Percentiles rank a stretch among this genome's conserved stretches.
phyloP scores from a whole-genome alignment of 2,888 invertebrate genomes.

The Leucozona laternaria region DNA sequence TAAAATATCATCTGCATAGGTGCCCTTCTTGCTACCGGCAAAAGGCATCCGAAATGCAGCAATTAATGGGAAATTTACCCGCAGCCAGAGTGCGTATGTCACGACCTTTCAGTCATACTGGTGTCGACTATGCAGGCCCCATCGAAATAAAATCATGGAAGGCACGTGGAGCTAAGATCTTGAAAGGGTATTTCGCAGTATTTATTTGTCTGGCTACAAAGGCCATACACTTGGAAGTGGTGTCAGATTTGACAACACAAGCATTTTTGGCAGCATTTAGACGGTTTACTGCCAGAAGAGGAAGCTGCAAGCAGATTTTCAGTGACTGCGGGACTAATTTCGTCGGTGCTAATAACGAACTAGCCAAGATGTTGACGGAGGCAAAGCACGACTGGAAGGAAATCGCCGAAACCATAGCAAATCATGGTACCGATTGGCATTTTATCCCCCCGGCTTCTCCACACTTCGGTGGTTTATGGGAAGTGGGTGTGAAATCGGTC shows the following conservation, averaged over 20 bases:
- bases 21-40: conserved; percentile 24
- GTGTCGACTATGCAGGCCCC: conserved; percentile 76
- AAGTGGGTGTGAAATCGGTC: conserved; percentile 3
- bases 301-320: conserved; percentile 7
- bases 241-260: conserved; percentile 74
- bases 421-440: conserved; percentile 20
- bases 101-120: conserved; percentile 67
- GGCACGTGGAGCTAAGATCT: conserved; percentile 49
- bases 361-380: conserved; percentile 7
- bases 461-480: conserved; percentile 37
- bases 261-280: conserved; percentile 72
- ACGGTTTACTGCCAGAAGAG: conserved; percentile 17
- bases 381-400: not conserved
- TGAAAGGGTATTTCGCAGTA: conserved; percentile 49
- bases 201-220: conserved; percentile 61
- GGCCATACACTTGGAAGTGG: conserved; percentile 70
- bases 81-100: conserved; percentile 41
- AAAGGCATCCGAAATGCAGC: conserved; percentile 66
- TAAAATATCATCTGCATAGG: conserved; percentile 12
- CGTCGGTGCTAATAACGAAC: conserved; percentile 20
- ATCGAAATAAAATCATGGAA: conserved; percentile 63
- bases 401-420: not conserved
- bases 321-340: conserved; percentile 44
- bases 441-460: conserved; percentile 32
- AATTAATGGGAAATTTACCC: conserved; percentile 75